Conservation (phyloP, 2,113 vertebrate species). For the Sclerurus mexicanus region DNA sequence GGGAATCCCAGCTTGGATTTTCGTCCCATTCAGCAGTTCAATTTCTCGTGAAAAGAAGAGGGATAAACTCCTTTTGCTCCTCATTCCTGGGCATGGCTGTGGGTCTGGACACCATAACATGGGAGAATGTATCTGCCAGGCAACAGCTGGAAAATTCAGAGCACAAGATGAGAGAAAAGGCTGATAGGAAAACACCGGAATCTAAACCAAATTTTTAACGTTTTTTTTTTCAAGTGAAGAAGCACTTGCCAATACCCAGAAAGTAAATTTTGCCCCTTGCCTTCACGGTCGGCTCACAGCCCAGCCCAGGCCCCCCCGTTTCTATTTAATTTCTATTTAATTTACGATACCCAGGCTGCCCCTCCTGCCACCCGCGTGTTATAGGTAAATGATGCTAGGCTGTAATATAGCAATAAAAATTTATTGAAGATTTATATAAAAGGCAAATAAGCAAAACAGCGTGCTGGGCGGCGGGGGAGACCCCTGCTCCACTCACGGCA, state of each 20-base stretch:
- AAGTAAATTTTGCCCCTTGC: too few relatives aligned
- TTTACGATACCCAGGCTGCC: accelerated
- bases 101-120: not conserved
- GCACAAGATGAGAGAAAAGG: not conserved
- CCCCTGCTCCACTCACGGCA: too few relatives aligned
- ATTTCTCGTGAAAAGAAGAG: not conserved
- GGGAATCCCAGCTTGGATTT: not conserved
- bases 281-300: accelerated
- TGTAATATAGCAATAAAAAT: too few relatives aligned
- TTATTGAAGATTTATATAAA: too few relatives aligned
- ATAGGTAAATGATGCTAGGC: too few relatives aligned
- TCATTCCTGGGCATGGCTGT: not conserved
- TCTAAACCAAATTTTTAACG: not conserved
- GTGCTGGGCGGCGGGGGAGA: too few relatives aligned
- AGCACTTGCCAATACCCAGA: not conserved
- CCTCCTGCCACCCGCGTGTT: too few relatives aligned
- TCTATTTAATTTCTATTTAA: not conserved
- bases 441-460: too few relatives aligned
- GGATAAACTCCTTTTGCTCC: not conserved
- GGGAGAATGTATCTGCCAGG: not conserved
- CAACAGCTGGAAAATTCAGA: not conserved
- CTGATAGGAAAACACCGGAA: accelerated
- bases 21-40: not conserved
- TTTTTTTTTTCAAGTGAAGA: too few relatives aligned
- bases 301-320: accelerated